Evolutionary conservation across 2,888 invertebrate genomes (phyloP).

Genomic region (Volucella inanis): DNA sequence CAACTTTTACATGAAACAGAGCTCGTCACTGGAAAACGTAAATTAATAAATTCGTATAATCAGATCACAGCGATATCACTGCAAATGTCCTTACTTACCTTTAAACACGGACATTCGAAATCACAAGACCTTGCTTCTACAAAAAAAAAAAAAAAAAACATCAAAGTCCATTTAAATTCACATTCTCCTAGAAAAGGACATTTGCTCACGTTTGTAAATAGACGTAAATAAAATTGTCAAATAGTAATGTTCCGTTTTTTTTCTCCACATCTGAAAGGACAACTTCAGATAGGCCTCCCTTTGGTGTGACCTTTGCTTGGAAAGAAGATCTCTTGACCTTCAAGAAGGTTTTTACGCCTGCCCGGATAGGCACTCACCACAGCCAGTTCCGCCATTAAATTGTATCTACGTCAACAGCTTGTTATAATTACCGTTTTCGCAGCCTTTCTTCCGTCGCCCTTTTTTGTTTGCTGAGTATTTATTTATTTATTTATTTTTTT

Average conservation of each 20-base stretch:
- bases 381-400: not conserved
- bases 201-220: not conserved
- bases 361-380: not conserved
- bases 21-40: too few species aligned
- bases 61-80: too few species aligned
- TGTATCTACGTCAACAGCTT: slow-evolving; percentile 27
- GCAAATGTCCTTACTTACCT: too few species aligned
- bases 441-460: too few species aligned
- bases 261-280: slow-evolving; percentile 10
- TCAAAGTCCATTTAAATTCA: slow-evolving; percentile 13
- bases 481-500: not conserved
- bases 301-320: slow-evolving; percentile 27
- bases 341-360: slow-evolving; percentile 1
- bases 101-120: not conserved
- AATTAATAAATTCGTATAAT: too few species aligned
- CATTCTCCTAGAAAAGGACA: not conserved
- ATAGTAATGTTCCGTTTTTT: not conserved
- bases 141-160: too few species aligned
- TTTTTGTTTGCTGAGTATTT: too few species aligned
- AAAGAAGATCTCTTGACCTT: slow-evolving; percentile 4
- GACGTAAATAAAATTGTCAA: not conserved
- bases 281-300: slow-evolving; percentile 41
- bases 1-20: too few species aligned
- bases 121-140: slow-evolving; percentile 33
- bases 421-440: slow-evolving; percentile 4